A percentile compares a stretch with the other conserved stretches of the same genome.
Conservation (phyloP, 1,140 invertebrate genomes). For the Hycleus phaleratus region DNA sequence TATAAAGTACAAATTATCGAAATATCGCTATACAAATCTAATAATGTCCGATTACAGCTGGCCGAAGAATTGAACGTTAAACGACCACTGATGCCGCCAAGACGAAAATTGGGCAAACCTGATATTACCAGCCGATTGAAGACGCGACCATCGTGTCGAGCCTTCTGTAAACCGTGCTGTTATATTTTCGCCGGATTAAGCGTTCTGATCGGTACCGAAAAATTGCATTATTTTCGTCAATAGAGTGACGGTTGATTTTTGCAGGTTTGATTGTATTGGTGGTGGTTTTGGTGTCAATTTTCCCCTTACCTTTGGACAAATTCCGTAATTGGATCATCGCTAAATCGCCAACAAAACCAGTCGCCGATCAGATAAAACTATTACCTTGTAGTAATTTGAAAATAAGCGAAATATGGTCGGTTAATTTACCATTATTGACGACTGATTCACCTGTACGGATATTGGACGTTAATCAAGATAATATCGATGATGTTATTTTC, state of each 20-base stretch:
- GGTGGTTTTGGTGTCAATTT: conserved; percentile 58
- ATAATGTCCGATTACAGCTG: conserved; percentile 42
- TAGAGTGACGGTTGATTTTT: conserved; percentile 1
- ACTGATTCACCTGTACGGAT: conserved; percentile 68
- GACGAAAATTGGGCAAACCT: conserved; percentile 48
- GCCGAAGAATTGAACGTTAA: conserved; percentile 64
- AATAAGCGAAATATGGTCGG: conserved; percentile 62
- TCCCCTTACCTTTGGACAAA: conserved; percentile 52
- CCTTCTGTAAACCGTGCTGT: conserved; percentile 53
- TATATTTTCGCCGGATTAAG: conserved; percentile 52
- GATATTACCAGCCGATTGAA: conserved; percentile 42
- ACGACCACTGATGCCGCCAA: conserved; percentile 64
- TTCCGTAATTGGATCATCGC: conserved; percentile 50
- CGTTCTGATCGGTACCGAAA: conserved; percentile 42
- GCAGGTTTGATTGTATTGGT: conserved; percentile 54
- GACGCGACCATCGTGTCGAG: conserved; percentile 47
- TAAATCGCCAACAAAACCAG: conserved; percentile 22
- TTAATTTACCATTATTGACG: conserved; percentile 63
- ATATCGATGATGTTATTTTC: conserved; percentile 65
- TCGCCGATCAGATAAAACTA: conserved; percentile 34
- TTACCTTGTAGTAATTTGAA: conserved; percentile 62
- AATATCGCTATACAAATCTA: background rate
- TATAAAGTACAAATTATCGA: conserved; percentile 36
- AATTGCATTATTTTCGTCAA: background rate
- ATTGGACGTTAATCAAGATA: conserved; percentile 68